Conservation (phyloP, 1,140 invertebrate species). For the Drosophila gunungcola region DNA sequence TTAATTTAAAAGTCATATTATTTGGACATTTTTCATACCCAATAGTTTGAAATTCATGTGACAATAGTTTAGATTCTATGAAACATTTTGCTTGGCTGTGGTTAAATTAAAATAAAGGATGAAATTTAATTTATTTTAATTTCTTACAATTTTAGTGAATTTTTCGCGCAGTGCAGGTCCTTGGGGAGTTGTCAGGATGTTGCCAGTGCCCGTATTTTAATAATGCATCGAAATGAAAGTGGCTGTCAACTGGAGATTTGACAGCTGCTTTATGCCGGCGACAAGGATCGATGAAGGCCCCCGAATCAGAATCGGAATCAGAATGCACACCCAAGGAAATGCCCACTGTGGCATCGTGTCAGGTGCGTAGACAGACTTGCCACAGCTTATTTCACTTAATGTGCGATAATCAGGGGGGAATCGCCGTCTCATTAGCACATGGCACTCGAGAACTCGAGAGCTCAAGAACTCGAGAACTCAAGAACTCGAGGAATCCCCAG, state of each 20-base stretch:
- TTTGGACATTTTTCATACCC: too few relatives aligned
- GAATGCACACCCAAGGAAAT: constrained; percentile 1
- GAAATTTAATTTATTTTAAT: too few relatives aligned
- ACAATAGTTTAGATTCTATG: too few relatives aligned
- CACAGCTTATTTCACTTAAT: constrained; percentile 63
- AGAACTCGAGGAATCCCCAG: constrained; percentile 7
- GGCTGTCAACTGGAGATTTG: constrained; percentile 76
- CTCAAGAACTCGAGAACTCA: too few relatives aligned
- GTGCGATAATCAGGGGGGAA: constrained; percentile 45
- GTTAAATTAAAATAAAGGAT: not conserved
- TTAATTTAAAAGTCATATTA: too few relatives aligned
- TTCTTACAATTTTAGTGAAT: not conserved
- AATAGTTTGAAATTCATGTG: too few relatives aligned
- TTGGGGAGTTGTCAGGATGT: constrained; percentile 71
- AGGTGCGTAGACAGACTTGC: constrained; percentile 61
- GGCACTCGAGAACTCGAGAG: constrained; percentile 16
- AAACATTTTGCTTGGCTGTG: too few relatives aligned
- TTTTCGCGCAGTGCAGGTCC: constrained; percentile 29
- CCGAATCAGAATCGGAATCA: constrained; percentile 17
- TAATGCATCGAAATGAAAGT: constrained; percentile 82
- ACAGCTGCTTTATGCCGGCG: constrained; percentile 49
- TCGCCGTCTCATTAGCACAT: constrained; percentile 68
- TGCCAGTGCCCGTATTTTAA: constrained; percentile 76
- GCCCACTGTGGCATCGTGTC: constrained; percentile 29
- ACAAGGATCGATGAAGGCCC: constrained; percentile 74